A percentile compares a stretch with the other conserved stretches of the same genome.
Evolutionary conservation across 2,113 vertebrate genomes (phyloP).

Genomic region (Chitala chitala): DNA sequence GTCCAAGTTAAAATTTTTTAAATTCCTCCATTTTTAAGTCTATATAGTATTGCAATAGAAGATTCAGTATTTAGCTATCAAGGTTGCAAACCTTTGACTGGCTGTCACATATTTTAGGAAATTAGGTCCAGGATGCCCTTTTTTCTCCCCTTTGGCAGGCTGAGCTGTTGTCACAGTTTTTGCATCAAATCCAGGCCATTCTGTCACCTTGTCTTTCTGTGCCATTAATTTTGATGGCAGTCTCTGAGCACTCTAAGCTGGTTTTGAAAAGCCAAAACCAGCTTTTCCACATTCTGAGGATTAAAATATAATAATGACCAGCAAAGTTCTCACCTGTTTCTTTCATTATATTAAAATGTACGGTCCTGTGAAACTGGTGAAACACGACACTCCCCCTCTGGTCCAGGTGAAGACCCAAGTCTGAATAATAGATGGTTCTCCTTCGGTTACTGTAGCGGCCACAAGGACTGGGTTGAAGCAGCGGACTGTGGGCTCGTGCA

Average conservation of each 20-base stretch:
- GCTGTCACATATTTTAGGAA: too few species aligned
- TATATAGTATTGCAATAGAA: too few species aligned
- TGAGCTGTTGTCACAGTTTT: background rate
- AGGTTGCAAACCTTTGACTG: too few species aligned
- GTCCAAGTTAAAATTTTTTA: too few species aligned
- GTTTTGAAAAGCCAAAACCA: background rate
- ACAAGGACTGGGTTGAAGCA: constrained; percentile 26
- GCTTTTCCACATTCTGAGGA: background rate
- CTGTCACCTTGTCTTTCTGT: background rate
- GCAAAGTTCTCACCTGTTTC: background rate
- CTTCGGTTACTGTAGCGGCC: constrained; percentile 14
- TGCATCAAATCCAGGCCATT: background rate
- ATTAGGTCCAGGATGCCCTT: background rate
- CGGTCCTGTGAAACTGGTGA: background rate
- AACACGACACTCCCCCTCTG: background rate
- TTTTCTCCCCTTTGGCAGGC: background rate
- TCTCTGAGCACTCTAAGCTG: background rate
- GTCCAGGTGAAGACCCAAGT: background rate
- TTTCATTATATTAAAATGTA: background rate
- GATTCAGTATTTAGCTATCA: too few species aligned
- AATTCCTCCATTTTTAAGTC: too few species aligned
- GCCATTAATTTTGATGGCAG: too few species aligned
- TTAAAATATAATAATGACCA: background rate
- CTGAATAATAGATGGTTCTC: constrained; percentile 25
- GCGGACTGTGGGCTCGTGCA: constrained; percentile 33